Conservation (phyloP, 2,797 vertebrate species). For the Arnoldichthys spilopterus region DNA sequence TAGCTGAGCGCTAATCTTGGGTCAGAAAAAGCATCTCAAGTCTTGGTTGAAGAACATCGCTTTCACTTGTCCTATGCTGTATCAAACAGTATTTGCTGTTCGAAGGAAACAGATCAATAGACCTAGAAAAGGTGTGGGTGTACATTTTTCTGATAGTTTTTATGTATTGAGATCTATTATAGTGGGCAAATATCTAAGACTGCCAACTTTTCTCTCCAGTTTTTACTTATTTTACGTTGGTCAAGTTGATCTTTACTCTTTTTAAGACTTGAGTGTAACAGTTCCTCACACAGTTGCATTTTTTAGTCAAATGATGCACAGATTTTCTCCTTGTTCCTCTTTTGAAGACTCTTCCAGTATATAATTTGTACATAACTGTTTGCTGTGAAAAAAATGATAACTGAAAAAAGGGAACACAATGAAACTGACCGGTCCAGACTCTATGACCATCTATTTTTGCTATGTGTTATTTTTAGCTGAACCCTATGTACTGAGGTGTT, state of each 20-base stretch:
- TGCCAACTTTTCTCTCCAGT: not conserved
- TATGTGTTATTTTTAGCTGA: constrained; percentile 24
- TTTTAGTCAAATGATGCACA: constrained; percentile 6
- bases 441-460: constrained; percentile 31
- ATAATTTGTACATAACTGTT: constrained; percentile 37
- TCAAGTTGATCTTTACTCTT: not conserved
- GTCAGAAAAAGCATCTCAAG: not conserved
- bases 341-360: not conserved
- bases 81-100: constrained; percentile 3
- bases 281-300: not conserved
- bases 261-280: not conserved
- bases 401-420: constrained; percentile 43
- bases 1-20: constrained; percentile 17
- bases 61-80: constrained; percentile 15
- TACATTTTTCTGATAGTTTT: not conserved
- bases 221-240: not conserved
- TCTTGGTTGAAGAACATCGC: not conserved
- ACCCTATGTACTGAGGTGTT: constrained; percentile 31
- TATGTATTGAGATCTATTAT: not conserved
- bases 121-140: no score
- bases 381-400: constrained; percentile 37
- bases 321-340: not conserved
- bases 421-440: constrained; percentile 30
- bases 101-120: not conserved
- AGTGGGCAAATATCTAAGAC: not conserved